phyloP scores from a whole-genome alignment of 2,888 invertebrate genomes.

The Nezara viridula region DNA sequence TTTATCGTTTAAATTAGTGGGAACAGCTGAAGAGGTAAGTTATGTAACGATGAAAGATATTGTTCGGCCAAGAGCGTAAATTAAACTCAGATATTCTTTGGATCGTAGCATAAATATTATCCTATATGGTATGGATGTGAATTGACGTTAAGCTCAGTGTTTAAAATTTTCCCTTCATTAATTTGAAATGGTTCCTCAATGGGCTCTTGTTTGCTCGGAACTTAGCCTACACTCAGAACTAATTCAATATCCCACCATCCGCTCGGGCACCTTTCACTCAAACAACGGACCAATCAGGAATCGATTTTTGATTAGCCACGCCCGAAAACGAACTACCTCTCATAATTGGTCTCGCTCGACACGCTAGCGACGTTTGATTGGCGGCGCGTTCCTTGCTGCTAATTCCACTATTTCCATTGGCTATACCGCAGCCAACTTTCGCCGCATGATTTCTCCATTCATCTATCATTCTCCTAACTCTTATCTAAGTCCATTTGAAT shows the following conservation, averaged over 20 bases:
- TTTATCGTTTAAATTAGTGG: no score
- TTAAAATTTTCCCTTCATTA: not conserved
- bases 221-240: not conserved
- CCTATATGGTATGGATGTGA: not conserved
- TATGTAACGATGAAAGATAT: no score
- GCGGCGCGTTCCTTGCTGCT: not conserved
- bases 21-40: no score
- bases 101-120: not conserved
- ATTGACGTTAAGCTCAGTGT: not conserved
- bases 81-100: no score
- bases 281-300: constrained; percentile 28
- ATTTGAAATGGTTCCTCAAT: not conserved
- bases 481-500: constrained; percentile 41
- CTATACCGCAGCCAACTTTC: not conserved
- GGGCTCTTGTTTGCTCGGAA: not conserved
- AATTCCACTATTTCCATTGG: constrained; percentile 6
- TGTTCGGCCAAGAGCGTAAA: not conserved
- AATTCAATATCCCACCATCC: constrained; percentile 36
- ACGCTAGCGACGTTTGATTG: constrained; percentile 39
- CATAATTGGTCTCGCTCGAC: not conserved
- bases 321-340: constrained; percentile 11
- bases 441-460: constrained; percentile 29
- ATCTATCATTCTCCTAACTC: constrained; percentile 19
- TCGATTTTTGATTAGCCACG: constrained; percentile 37
- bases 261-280: constrained; percentile 20